Base-by-base conservation (phyloP, 2,888 invertebrate species). In the Nomada ruficornis region DNA sequence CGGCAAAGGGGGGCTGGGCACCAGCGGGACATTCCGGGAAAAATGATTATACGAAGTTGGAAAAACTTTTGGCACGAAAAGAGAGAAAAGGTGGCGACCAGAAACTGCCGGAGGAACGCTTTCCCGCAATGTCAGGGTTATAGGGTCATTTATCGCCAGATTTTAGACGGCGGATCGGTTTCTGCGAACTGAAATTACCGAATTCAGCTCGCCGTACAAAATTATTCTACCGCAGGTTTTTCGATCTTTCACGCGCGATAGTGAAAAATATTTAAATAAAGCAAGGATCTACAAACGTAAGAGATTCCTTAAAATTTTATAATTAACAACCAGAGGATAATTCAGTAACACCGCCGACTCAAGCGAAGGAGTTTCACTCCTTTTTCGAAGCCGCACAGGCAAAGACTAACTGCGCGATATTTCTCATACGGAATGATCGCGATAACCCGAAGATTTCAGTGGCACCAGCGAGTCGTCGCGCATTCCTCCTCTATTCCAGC, bases 41-140 rank as follows among this genome's bases (percentile, higher is more conserved):
- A 91, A 91, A 91, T 92, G 91, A 92, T 92, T 92, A 92, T 90
- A 89, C 87, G 90, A 91, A 91, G 90, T 92, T 92, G 88, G 86
- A 88, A 88, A 90, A 92, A 90, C 87, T 91, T 80, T 90, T 91
- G 87, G 76, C 80, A 74, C 71, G 76, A 72, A 65, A 47, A 69
- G 75, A 77, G 60, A 68, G 78, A 73, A 77, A 78, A 84, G 82
- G 78, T 65, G 60, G 82, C 73, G 68, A 70, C 52, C 77, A 77
- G 75, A 75, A 67, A 80, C 68, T 70, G 71, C 71, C 57, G 70
- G 67, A 67, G 77, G 60, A 81, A 90, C 83, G 82, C 76, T 88
- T 86, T 74, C 80, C 79, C 70, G 86, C 83, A 81, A 89, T 86
- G 88, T 88, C 88, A 86, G 77, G 69, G 83, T 74, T 78, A 79